Conservation (phyloP, 2,888 invertebrate genomes). For the Plutella xylostella region DNA sequence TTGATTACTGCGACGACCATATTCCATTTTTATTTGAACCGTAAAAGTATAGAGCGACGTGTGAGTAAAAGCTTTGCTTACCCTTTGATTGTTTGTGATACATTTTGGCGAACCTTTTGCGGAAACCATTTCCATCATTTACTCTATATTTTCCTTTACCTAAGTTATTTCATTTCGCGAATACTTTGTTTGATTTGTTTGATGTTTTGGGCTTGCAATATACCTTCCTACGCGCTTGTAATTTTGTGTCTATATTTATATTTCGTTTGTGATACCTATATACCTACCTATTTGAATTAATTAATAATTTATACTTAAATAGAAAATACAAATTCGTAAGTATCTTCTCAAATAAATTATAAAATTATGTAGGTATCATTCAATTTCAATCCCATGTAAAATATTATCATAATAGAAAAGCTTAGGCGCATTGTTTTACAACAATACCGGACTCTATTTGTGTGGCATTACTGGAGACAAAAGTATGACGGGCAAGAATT, state of each 20-base stretch:
- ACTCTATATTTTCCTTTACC: background rate
- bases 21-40: constrained; percentile 35
- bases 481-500: constrained; percentile 43
- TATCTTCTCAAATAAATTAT: no score
- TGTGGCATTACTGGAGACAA: constrained; percentile 44
- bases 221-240: no score
- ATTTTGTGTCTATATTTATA: no score
- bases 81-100: constrained; percentile 50
- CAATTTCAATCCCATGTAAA: constrained; percentile 16
- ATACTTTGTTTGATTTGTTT: background rate
- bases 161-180: background rate
- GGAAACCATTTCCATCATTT: constrained; percentile 10
- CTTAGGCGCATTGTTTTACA: constrained; percentile 9
- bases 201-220: no score
- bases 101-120: constrained; percentile 27
- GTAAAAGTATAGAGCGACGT: constrained; percentile 41
- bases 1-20: constrained; percentile 36
- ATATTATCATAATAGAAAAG: constrained; percentile 24
- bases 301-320: no score
- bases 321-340: no score
- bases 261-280: no score
- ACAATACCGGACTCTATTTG: constrained; percentile 28
- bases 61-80: constrained; percentile 44
- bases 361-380: no score
- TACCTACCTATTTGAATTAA: no score